Percentiles rank a stretch among this genome's conserved stretches.
Evolutionary conservation across 1,140 invertebrate species (phyloP).

Genomic region (Cydia fagiglandana): DNA sequence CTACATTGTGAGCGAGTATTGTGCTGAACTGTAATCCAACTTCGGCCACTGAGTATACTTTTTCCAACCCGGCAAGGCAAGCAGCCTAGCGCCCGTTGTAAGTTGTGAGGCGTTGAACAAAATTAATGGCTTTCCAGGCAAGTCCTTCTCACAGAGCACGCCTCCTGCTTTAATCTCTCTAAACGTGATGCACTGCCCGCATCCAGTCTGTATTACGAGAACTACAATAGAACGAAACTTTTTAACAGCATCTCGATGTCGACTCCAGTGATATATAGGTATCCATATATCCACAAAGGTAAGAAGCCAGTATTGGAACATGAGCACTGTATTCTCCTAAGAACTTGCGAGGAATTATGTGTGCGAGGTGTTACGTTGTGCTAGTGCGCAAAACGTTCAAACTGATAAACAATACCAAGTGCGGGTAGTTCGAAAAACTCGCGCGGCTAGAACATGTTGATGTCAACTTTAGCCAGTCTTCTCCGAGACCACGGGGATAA

Average conservation of each 20-base stretch:
- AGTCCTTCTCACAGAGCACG: constrained; percentile 42
- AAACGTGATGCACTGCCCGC: constrained; percentile 45
- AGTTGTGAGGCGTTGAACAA: constrained; percentile 59
- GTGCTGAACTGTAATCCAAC: constrained; percentile 43
- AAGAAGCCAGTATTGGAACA: background rate
- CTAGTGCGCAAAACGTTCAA: too few relatives aligned
- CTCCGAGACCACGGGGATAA: too few relatives aligned
- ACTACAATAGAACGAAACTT: constrained; percentile 37
- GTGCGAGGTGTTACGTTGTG: too few relatives aligned
- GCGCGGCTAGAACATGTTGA: too few relatives aligned
- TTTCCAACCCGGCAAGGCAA: constrained; percentile 46
- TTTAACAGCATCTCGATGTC: constrained; percentile 33
- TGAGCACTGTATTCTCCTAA: too few relatives aligned
- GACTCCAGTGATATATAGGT: background rate
- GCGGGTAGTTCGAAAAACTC: too few relatives aligned
- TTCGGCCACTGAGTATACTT: constrained; percentile 45
- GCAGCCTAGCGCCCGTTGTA: constrained; percentile 51
- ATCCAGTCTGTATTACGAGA: constrained; percentile 5
- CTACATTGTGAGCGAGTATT: constrained; percentile 36
- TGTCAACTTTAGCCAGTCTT: too few relatives aligned
- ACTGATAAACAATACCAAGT: too few relatives aligned
- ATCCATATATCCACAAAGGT: too few relatives aligned
- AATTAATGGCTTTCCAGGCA: constrained; percentile 59
- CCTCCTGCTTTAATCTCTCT: constrained; percentile 47
- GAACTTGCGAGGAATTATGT: too few relatives aligned